Percentiles rank a stretch among this genome's conserved stretches.
phyloP scores from a whole-genome alignment of 2,797 vertebrate species.

The Tapirus indicus region DNA sequence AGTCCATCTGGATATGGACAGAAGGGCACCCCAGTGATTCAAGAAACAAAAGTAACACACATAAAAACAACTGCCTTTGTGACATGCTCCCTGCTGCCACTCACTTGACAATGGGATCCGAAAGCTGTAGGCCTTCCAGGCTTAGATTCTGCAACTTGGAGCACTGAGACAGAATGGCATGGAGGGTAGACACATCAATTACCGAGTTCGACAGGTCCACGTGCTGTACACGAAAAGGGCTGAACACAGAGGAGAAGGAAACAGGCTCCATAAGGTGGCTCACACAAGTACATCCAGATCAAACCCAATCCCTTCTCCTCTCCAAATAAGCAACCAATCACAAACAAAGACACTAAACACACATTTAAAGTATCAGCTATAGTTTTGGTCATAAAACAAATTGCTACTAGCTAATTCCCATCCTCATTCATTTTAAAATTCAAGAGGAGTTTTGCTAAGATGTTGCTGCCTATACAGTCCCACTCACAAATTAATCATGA shows the following conservation, averaged over 20 bases:
- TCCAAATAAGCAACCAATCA: neutral
- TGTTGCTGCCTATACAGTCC: neutral
- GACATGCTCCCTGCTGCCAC: constrained; percentile 59
- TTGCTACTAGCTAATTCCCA: neutral
- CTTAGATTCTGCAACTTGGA: constrained; percentile 92
- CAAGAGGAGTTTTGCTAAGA: constrained; percentile 19
- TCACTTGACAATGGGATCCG: constrained; percentile 91
- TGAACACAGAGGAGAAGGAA: constrained; percentile 73
- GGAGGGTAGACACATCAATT: constrained; percentile 88
- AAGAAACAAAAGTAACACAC: neutral
- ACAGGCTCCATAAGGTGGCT: neutral
- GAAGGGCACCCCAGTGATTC: neutral
- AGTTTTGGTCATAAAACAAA: neutral
- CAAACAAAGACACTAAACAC: neutral
- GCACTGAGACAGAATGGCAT: constrained; percentile 91
- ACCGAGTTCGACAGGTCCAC: constrained; percentile 95
- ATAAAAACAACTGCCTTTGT: neutral
- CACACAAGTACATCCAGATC: neutral
- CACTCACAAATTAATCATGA: neutral
- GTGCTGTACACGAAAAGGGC: constrained; percentile 91
- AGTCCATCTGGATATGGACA: neutral
- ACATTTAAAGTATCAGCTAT: neutral
- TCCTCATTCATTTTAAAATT: neutral
- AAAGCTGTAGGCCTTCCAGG: constrained; percentile 94
- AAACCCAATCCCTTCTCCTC: neutral